Conservation (phyloP, 2,797 vertebrate genomes). For the Cynopterus sphinx region DNA sequence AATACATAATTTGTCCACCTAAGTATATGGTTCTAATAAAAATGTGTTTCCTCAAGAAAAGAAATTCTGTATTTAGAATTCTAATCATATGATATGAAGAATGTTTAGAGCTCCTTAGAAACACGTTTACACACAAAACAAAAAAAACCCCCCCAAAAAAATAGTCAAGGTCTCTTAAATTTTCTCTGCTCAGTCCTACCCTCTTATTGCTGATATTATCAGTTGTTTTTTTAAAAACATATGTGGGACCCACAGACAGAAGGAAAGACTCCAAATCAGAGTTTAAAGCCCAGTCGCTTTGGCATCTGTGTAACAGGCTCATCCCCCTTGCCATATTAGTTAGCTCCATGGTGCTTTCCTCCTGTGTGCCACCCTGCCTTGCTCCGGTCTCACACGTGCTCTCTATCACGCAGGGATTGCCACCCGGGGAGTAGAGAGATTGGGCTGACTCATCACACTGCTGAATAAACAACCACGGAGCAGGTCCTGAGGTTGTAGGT, state of each 20-base stretch:
- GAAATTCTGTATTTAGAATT: neutral
- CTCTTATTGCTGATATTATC: neutral
- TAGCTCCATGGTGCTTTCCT: neutral
- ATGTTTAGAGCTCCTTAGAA: conserved; percentile 4
- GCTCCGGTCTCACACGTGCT: fast-evolving
- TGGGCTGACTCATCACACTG: neutral
- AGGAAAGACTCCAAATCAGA: neutral
- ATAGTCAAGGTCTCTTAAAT: neutral
- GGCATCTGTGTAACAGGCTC: neutral
- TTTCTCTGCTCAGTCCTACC: neutral
- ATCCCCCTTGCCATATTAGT: fast-evolving
- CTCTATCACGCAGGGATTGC: neutral
- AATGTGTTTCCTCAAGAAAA: neutral
- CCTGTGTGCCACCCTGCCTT: neutral
- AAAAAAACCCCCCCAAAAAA: neutral
- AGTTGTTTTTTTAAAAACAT: neutral
- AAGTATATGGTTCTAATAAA: neutral
- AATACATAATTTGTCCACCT: neutral
- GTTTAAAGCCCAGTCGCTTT: neutral
- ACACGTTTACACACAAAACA: neutral
- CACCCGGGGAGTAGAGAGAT: neutral
- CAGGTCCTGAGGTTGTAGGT: neutral
- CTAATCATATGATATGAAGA: neutral
- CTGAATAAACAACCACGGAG: neutral
- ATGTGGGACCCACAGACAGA: neutral